phyloP scores from a whole-genome alignment of 2,797 vertebrate species.

The Poliocrania exsul region DNA sequence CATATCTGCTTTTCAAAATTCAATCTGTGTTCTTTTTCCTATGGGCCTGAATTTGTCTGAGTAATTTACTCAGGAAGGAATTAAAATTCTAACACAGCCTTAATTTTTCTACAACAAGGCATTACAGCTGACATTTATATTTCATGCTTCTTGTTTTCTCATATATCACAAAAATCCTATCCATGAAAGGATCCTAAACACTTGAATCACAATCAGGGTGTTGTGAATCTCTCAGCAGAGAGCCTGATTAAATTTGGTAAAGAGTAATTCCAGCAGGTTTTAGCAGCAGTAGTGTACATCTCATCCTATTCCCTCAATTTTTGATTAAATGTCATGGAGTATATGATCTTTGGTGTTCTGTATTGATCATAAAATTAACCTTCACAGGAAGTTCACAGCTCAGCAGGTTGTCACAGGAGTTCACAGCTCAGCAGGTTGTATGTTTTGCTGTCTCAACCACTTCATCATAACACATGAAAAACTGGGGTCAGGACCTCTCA shows the following conservation, averaged over 20 bases:
- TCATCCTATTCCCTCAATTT: background rate
- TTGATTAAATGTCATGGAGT: background rate
- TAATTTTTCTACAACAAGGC: background rate
- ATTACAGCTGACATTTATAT: background rate
- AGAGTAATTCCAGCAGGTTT: background rate
- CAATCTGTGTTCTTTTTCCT: background rate
- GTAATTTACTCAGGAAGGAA: conserved; percentile 4
- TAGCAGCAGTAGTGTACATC: background rate
- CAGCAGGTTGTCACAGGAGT: background rate
- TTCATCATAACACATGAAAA: background rate
- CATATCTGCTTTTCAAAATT: background rate
- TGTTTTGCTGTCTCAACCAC: background rate
- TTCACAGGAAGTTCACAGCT: background rate
- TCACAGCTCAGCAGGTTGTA: background rate
- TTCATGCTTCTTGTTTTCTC: background rate
- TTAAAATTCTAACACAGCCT: background rate
- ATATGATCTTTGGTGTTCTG: background rate
- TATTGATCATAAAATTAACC: background rate
- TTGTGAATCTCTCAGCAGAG: background rate
- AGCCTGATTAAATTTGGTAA: background rate
- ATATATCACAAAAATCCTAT: background rate
- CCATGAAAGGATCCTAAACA: background rate
- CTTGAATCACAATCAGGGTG: background rate
- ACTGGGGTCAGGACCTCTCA: background rate
- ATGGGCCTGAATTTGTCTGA: background rate